Percentiles rank a stretch among this genome's conserved stretches.
Evolutionary conservation across 2,888 invertebrate species (phyloP).

Genomic region (Scotopteryx bipunctaria): DNA sequence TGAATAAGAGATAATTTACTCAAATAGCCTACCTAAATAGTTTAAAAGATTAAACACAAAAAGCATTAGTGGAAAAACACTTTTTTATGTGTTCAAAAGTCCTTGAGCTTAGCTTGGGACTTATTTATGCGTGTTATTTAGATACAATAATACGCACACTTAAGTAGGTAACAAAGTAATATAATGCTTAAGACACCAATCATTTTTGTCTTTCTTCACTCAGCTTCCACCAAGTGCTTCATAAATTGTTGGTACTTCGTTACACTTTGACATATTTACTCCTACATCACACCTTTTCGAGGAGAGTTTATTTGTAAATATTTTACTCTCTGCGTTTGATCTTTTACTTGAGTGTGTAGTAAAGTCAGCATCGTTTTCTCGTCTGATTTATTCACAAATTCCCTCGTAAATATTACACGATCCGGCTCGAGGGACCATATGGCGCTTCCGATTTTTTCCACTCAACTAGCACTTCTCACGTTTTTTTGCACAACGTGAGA

Average conservation of each 20-base stretch:
- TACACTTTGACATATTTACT: slow-evolving; percentile 19
- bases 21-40: no score
- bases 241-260: slow-evolving; percentile 7
- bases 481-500: slow-evolving; percentile 42
- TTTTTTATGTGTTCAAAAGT: neutral
- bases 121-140: no score
- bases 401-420: slow-evolving; percentile 53
- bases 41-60: no score
- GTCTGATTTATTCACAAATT: slow-evolving; percentile 63
- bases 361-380: slow-evolving; percentile 36
- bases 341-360: slow-evolving; percentile 33
- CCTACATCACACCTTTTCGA: slow-evolving; percentile 24
- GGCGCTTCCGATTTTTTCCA: slow-evolving; percentile 60
- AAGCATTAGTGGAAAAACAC: no score
- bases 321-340: slow-evolving; percentile 31
- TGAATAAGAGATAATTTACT: no score
- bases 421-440: slow-evolving; percentile 57
- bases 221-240: no score
- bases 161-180: no score
- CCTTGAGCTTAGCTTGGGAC: neutral
- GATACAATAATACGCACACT: no score
- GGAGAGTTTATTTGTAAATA: slow-evolving; percentile 29
- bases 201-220: neutral
- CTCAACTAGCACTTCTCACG: slow-evolving; percentile 54
- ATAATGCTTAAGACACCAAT: no score